Evolutionary conservation across 2,797 vertebrate species (phyloP), one percentile per base, ranked within the genome.

Genomic region (Chrosomus eos): DNA sequence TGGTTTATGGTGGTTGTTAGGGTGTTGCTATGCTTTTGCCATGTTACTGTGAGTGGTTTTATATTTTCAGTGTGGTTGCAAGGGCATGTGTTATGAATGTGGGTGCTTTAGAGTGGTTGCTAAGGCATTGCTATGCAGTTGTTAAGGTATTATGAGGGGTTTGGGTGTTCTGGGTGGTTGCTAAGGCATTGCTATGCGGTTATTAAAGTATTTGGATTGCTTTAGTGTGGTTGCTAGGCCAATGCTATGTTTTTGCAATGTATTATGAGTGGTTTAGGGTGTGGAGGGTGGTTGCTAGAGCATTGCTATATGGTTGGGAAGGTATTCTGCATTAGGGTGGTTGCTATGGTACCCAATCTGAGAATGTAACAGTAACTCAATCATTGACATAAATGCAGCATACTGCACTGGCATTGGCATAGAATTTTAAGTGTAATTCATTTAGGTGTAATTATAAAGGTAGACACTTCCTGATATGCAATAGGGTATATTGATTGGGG

Each of bases 311-410:
- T n/a, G 14, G 11, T 62, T 62, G n/a, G 13, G 26, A 28, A 14
- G 58, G 58, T 62, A 62, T 62, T 28, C 26, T 62, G 28, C 13
- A 62, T 62, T 16, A 16, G 26, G 13, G n/a, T 62, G 11, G 28
- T 16, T 62, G 60, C 60, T 16, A 28, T 28, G 14, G 26, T 26
- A 58, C 38, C 53, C 14, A 23, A 38, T 76, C 58, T 80, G 67
- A 53, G 40, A 55, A 43, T 77, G 70, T 28, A 45, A 73, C 64
- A 36, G 7, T 55, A 45, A 80, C 26, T 66, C 68, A 84, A 84
- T 40, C 38, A 38, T 55, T 80, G 76, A 87, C 38, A 38, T 55
- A 67, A 80, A 75, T 45, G 6, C 77, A 21, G 18, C 72, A 53
- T 75, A 33, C 28, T 16, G 38, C 38, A 75, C 85, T 80, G 40